These are phyloP conservation scores for Parasteatoda tepidariorum DNA, from an alignment of 1,140 invertebrate species.

Conservation along the genomic window DNA sequence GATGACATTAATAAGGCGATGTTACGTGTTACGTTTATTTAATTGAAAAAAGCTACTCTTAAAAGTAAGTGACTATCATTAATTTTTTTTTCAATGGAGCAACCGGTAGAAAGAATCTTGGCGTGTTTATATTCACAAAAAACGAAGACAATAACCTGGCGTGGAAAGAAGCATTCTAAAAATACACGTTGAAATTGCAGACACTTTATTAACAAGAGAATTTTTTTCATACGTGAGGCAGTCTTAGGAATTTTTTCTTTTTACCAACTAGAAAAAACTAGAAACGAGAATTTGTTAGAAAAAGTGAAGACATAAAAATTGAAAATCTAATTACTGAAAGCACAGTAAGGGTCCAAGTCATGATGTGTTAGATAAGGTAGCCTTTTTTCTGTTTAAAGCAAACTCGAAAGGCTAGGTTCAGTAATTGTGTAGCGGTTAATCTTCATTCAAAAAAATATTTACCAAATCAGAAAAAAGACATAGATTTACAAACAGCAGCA, in stretches of 20 bases:
- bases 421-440: no score
- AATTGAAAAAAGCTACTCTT: neutral
- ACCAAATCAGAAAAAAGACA: no score
- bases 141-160: conserved; percentile 19
- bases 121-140: conserved; percentile 21
- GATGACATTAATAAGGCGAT: no score
- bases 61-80: neutral
- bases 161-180: conserved; percentile 1
- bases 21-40: no score
- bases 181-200: conserved; percentile 10
- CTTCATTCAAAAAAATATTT: no score
- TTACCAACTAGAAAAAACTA: neutral
- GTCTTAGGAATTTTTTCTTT: conserved; percentile 1
- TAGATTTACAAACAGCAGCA: no score
- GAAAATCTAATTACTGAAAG: conserved; percentile 27
- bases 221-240: neutral
- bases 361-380: neutral
- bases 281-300: conserved; percentile 15
- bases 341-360: neutral
- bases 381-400: neutral
- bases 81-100: conserved; percentile 17
- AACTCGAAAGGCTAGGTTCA: neutral
- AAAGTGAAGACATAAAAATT: neutral
- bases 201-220: conserved; percentile 30
- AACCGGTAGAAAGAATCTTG: neutral